These are phyloP conservation scores for Callaeas wilsoni DNA, from an alignment of 2,113 vertebrate species.

Conservation along the genomic window DNA sequence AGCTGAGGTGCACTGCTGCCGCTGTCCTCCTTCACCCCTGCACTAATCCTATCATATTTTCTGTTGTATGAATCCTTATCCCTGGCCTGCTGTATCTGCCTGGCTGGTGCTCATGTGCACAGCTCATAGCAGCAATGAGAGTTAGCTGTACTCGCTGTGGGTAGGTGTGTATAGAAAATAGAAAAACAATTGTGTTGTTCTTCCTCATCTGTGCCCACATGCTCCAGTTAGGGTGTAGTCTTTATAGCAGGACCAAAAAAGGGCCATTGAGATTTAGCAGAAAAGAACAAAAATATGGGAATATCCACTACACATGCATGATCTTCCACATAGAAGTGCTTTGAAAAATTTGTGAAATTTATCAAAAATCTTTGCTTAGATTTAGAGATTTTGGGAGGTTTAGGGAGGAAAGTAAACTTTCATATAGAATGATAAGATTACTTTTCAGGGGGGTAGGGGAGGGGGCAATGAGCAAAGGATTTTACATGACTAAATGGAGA, in stretches of 20 bases:
- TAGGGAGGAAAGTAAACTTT: not conserved
- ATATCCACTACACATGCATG: not conserved
- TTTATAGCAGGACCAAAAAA: not conserved
- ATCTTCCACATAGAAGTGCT: not conserved
- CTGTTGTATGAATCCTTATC: not conserved
- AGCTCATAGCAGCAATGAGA: not conserved
- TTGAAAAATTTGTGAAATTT: not conserved
- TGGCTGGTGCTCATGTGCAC: not conserved
- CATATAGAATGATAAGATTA: not conserved
- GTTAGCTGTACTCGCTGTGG: not conserved
- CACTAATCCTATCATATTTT: not conserved
- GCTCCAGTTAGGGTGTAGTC: not conserved
- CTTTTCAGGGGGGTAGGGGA: rapidly evolving
- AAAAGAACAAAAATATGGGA: not conserved
- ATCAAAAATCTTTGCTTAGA: not conserved
- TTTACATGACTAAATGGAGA: not conserved
- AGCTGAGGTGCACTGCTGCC: not conserved
- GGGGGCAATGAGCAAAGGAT: not conserved
- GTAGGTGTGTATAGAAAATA: not conserved
- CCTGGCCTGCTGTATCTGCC: not conserved
- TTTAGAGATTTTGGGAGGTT: not conserved
- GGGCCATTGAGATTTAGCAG: not conserved
- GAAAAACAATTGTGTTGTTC: not conserved
- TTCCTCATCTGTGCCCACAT: not conserved
- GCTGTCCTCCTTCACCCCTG: not conserved